A percentile compares a stretch with the other conserved stretches of the same genome.
These are phyloP conservation scores for Sparidentex hasta DNA, from an alignment of 2,797 vertebrate genomes.

Conservation along the genomic window DNA sequence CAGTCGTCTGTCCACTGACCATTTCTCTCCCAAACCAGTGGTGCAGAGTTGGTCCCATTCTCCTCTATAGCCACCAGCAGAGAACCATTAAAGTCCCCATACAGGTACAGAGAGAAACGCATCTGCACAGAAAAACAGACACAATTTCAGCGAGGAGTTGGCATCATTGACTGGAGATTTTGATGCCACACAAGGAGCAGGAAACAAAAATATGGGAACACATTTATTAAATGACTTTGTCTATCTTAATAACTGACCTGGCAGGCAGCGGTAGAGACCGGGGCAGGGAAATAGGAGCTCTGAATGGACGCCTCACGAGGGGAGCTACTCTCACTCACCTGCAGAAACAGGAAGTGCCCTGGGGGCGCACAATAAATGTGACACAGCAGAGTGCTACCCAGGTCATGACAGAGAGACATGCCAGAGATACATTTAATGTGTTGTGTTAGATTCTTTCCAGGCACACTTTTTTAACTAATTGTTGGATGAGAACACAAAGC, in stretches of 20 bases:
- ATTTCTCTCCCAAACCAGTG: slow-evolving; percentile 86
- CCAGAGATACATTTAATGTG: neutral
- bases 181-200: neutral
- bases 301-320: slow-evolving; percentile 77
- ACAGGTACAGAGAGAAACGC: slow-evolving; percentile 88
- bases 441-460: neutral
- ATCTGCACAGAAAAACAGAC: slow-evolving; percentile 80
- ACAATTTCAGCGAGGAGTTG: neutral
- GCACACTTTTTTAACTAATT: neutral
- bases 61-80: slow-evolving; percentile 87
- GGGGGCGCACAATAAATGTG: slow-evolving; percentile 48
- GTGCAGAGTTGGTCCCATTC: slow-evolving; percentile 55
- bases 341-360: slow-evolving; percentile 91
- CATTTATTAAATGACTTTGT: neutral
- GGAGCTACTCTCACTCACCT: slow-evolving; percentile 76
- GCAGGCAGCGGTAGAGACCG: slow-evolving; percentile 79
- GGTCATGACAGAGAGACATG: neutral
- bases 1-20: slow-evolving; percentile 86
- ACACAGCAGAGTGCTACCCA: slow-evolving; percentile 34
- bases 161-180: neutral
- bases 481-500: neutral
- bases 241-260: slow-evolving; percentile 81
- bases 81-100: slow-evolving; percentile 89
- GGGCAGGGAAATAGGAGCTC: slow-evolving; percentile 85
- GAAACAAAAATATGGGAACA: neutral